Conservation (phyloP, 2,888 invertebrate genomes). For the Dromius quadrimaculatus region DNA sequence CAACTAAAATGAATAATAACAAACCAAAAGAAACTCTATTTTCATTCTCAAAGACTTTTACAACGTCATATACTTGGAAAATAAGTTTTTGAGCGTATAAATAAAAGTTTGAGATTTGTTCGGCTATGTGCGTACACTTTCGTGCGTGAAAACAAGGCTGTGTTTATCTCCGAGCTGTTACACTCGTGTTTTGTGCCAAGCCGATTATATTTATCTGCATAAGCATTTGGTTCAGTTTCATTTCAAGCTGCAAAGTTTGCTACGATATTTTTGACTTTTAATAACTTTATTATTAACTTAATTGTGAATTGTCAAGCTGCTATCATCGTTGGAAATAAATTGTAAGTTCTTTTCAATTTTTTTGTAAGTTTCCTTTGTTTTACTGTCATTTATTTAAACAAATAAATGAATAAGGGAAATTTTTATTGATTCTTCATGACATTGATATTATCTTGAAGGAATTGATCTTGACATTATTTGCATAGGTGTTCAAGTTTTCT, state of each 20-base stretch:
- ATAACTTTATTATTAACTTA: neutral
- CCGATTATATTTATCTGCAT: constrained; percentile 46
- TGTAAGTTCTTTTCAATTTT: constrained; percentile 8
- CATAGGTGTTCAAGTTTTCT: neutral
- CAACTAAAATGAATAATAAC: too few relatives aligned
- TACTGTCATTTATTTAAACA: neutral
- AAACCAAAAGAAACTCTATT: too few relatives aligned
- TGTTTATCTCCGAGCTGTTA: constrained; percentile 16
- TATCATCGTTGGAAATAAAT: neutral
- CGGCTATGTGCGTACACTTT: neutral
- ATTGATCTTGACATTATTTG: too few relatives aligned
- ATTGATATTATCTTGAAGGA: too few relatives aligned
- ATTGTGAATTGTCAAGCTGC: neutral
- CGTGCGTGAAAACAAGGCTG: neutral
- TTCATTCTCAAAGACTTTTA: neutral
- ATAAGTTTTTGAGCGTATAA: neutral
- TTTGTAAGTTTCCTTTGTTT: neutral
- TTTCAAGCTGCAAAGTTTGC: constrained; percentile 16
- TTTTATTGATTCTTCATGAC: too few relatives aligned
- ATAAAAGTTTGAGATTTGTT: constrained; percentile 2
- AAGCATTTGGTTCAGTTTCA: constrained; percentile 22
- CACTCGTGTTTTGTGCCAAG: constrained; percentile 9
- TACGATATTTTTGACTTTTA: neutral
- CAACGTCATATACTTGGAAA: neutral
- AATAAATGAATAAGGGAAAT: neutral